Base-by-base conservation (phyloP, 2,113 vertebrate species). In the Ranitomeya imitator region DNA sequence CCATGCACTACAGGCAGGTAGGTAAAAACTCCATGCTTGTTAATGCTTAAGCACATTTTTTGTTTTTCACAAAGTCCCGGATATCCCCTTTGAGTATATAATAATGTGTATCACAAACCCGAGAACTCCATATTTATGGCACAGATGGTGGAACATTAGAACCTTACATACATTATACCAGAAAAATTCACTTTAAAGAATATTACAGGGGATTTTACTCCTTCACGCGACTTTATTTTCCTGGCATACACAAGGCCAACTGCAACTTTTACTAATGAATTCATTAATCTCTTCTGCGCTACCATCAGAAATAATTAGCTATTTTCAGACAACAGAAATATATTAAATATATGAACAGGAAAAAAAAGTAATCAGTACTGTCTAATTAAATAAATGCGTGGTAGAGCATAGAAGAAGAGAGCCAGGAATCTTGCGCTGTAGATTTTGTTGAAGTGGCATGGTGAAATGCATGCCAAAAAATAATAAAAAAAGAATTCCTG, bases 231-330 rank as follows among this genome's bases (percentile, higher is more conserved):
- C 71, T 73, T 73, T 74, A 16, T 45, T 23, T 12, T 12, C 16
- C 18, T 51, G 15, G 37, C 26, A 63, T 21, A 63, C 18, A 63
- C 61, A 63, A 21, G 18, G 61, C 18, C 21, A 21, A 65, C 9
- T 74, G 71, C 45, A 45, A 45, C 71, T 74, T 73, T 45, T 74
- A 16, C 71, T 74, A 74, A 74, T 74, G 71, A 74, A 74, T 74
- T 19, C 37, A 18, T 74, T 74, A 45, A 45, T 74, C 45, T 51
- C 7, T 74, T 74, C 15, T 16, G 69, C 7, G 15, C 16, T 74
- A 45, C 15, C 71, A 2, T 74, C 71, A 74, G 37, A 7, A 14
- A 11, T 45, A 74, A 74, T 74, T 74, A 74, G 23, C 45, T 45
- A 45, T 74, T 74, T 45, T 74, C 31, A 45, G 71, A 74, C 71